Percentiles rank a stretch among this genome's conserved stretches.
phyloP scores from a whole-genome alignment of 2,888 invertebrate species.

The Caenorhabditis sp. region DNA sequence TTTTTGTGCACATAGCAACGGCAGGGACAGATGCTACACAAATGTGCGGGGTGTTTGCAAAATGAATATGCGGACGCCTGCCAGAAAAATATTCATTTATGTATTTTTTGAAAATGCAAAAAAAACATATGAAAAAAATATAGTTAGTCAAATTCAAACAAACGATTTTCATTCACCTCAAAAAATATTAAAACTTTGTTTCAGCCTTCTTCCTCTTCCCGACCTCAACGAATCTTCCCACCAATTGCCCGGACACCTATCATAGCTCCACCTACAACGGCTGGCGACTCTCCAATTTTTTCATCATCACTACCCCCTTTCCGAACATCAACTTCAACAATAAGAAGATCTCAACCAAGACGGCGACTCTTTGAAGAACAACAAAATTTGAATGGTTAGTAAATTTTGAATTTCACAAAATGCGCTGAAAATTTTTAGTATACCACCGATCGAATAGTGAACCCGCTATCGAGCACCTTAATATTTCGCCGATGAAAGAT shows the following conservation, averaged over 20 bases:
- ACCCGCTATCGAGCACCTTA: conserved; percentile 31
- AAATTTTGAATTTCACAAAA: background rate
- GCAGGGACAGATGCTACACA: too few relatives aligned
- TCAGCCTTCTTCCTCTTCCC: background rate
- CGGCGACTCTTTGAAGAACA: conserved; percentile 20
- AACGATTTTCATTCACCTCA: too few relatives aligned
- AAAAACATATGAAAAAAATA: too few relatives aligned
- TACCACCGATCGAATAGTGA: conserved; percentile 11
- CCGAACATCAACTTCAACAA: background rate
- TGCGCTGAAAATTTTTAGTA: conserved; percentile 7
- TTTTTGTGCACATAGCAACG: too few relatives aligned
- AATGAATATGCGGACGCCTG: too few relatives aligned
- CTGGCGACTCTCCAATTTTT: conserved; percentile 8
- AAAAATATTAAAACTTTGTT: background rate
- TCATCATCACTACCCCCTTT: conserved; percentile 1
- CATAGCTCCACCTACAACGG: background rate
- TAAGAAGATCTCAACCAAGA: conserved; percentile 17
- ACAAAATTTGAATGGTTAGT: background rate
- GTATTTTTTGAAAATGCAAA: too few relatives aligned
- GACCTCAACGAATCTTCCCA: conserved; percentile 5
- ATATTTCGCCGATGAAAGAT: conserved; percentile 34
- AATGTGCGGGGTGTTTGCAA: too few relatives aligned
- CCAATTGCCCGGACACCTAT: background rate
- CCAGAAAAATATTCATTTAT: too few relatives aligned
- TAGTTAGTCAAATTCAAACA: too few relatives aligned